Evolutionary conservation across 2,888 invertebrate species (phyloP).

Genomic region (Ophraella communa): DNA sequence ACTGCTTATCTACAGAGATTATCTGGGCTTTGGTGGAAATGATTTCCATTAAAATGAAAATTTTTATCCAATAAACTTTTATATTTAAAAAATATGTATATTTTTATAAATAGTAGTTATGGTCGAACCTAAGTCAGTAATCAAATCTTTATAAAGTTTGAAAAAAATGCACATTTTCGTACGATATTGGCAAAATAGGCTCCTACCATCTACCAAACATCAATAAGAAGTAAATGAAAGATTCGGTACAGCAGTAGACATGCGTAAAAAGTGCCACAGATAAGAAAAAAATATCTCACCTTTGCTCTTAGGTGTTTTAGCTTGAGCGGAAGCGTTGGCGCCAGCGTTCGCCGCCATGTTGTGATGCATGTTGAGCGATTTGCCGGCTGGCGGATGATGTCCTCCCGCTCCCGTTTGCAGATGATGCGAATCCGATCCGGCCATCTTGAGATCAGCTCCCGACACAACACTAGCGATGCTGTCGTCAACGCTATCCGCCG

Average conservation of each 20-base stretch:
- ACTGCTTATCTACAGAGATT: no score
- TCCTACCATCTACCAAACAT: neutral
- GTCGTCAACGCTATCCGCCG: conserved; percentile 68
- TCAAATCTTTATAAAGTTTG: no score
- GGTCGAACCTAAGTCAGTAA: no score
- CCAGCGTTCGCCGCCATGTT: conserved; percentile 52
- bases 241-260: neutral
- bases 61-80: no score
- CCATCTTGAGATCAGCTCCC: conserved; percentile 62
- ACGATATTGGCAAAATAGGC: no score
- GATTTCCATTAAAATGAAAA: no score
- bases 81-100: no score
- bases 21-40: no score
- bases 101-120: no score
- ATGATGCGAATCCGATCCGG: conserved; percentile 34
- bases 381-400: conserved; percentile 38
- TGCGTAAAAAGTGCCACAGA: neutral
- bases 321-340: conserved; percentile 48
- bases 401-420: conserved; percentile 22
- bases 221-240: neutral
- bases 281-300: conserved; percentile 45
- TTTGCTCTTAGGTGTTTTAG: conserved; percentile 61
- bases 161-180: neutral
- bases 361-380: conserved; percentile 59
- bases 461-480: conserved; percentile 65